These are phyloP conservation scores for Coendou prehensilis DNA, from an alignment of 2,797 vertebrate species.

Conservation along the genomic window DNA sequence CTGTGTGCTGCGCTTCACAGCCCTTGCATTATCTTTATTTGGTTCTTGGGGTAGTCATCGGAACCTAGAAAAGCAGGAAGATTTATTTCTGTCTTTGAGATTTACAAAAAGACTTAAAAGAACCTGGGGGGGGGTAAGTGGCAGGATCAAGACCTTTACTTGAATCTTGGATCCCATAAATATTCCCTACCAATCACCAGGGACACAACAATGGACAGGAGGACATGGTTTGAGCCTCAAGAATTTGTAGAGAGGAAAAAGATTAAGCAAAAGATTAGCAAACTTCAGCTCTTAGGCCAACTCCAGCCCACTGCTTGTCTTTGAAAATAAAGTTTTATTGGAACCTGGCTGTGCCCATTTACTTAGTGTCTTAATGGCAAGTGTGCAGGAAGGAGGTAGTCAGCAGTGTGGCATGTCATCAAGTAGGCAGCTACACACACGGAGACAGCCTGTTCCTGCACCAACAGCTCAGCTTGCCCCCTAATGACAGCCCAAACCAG, in stretches of 20 bases:
- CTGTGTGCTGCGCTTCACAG: fast-evolving
- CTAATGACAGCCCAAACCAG: not conserved
- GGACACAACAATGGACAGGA: not conserved
- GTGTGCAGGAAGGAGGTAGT: not conserved
- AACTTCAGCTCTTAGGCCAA: not conserved
- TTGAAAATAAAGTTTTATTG: not conserved
- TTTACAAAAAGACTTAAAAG: not conserved
- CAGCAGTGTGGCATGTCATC: not conserved
- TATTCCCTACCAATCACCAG: not conserved
- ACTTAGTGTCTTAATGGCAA: not conserved
- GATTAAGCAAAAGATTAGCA: not conserved
- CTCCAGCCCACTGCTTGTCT: not conserved
- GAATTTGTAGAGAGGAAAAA: not conserved
- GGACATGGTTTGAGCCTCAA: not conserved
- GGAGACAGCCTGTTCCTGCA: not conserved
- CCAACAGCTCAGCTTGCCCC: not conserved
- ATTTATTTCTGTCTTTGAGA: not conserved
- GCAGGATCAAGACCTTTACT: not conserved
- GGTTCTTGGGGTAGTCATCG: not conserved
- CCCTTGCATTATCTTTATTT: not conserved
- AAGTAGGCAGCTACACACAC: not conserved
- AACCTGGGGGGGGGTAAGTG: not conserved
- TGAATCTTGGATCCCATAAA: not conserved
- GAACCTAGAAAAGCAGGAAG: not conserved
- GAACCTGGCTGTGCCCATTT: not conserved